These are phyloP conservation scores for Scleropages formosus DNA, from an alignment of 2,797 vertebrate species.

Conservation along the genomic window DNA sequence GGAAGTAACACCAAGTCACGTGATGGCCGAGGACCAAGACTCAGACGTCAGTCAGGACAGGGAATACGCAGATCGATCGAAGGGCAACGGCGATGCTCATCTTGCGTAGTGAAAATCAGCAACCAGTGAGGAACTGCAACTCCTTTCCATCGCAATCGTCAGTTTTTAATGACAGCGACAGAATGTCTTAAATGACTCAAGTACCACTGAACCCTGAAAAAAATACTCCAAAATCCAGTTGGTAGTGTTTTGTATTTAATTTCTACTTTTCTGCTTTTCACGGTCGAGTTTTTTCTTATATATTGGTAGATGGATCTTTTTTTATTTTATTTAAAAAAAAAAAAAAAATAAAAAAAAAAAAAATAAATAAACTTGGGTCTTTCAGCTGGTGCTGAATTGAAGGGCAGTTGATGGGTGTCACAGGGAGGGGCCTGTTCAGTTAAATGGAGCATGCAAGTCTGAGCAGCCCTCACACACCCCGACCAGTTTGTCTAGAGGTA, in stretches of 20 bases:
- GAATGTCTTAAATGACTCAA: background rate
- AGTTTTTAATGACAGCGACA: background rate
- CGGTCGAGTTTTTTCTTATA: too few relatives aligned
- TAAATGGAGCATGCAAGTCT: too few relatives aligned
- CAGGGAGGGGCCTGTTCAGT: too few relatives aligned
- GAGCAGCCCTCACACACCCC: too few relatives aligned
- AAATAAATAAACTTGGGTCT: too few relatives aligned
- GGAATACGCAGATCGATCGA: constrained; percentile 78
- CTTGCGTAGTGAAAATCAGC: background rate
- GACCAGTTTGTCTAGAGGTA: too few relatives aligned
- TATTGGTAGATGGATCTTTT: too few relatives aligned
- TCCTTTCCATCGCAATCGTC: background rate
- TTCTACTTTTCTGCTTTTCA: too few relatives aligned
- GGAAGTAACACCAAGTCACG: constrained; percentile 83
- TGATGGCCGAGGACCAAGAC: constrained; percentile 88
- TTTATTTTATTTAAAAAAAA: too few relatives aligned
- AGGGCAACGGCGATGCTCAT: background rate
- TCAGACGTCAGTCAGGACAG: constrained; percentile 85
- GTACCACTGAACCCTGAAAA: constrained; percentile 17
- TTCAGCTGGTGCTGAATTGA: too few relatives aligned
- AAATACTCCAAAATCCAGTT: constrained; percentile 2
- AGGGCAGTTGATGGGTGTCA: too few relatives aligned
- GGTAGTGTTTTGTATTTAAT: background rate
- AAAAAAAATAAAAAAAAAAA: too few relatives aligned
- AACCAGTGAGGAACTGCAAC: background rate